phyloP scores from a whole-genome alignment of 2,113 vertebrate genomes.

The Nettapus auritus region DNA sequence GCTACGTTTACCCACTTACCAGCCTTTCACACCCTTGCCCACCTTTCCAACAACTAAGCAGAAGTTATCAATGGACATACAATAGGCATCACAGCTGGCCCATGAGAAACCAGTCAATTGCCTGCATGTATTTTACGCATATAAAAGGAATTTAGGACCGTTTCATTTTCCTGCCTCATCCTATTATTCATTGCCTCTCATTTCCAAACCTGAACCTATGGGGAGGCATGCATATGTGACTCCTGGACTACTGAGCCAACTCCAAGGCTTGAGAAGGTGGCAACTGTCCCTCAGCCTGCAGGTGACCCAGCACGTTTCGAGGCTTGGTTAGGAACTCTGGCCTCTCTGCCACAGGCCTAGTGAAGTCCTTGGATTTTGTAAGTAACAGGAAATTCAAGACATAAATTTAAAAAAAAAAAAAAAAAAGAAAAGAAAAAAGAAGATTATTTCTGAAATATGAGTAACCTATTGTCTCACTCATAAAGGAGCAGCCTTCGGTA shows the following conservation, averaged over 20 bases:
- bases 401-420: neutral
- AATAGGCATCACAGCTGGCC: fast-evolving
- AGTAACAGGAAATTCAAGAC: neutral
- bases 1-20: neutral
- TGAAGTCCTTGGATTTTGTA: neutral
- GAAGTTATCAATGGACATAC: neutral
- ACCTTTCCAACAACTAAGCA: fast-evolving
- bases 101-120: neutral
- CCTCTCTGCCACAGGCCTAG: neutral
- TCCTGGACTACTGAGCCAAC: neutral
- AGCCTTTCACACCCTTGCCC: neutral
- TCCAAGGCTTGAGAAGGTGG: neutral
- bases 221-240: fast-evolving
- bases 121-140: neutral
- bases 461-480: neutral
- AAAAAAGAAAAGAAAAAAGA: neutral
- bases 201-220: neutral
- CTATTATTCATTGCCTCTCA: neutral
- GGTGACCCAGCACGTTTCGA: neutral
- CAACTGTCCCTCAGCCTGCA: neutral
- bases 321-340: neutral
- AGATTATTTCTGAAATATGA: neutral
- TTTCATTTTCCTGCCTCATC: neutral
- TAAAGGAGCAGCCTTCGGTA: neutral
- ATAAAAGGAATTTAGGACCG: neutral